Conservation (phyloP, 2,113 vertebrate species). For the Zeus faber region DNA sequence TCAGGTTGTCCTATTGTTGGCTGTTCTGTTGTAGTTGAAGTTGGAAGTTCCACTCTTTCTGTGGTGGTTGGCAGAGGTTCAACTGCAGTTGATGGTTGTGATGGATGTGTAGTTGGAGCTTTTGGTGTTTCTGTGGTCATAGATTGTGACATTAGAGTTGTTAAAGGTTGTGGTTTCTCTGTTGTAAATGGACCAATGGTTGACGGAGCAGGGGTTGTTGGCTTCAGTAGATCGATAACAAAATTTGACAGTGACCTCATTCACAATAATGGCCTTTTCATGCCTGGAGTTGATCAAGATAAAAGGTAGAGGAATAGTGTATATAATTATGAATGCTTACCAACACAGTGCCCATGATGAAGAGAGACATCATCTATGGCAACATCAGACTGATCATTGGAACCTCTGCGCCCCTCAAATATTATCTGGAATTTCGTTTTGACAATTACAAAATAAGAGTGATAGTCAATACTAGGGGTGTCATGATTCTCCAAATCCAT, state of each 20-base stretch:
- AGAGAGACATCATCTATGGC: conserved; percentile 80
- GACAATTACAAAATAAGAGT: not conserved
- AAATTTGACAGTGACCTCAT: too few species aligned
- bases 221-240: conserved; percentile 23
- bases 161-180: conserved; percentile 1
- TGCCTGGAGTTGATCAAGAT: too few species aligned
- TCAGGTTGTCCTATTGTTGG: not conserved
- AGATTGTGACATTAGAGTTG: not conserved
- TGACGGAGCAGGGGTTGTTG: conserved; percentile 14
- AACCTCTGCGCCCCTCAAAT: conserved; percentile 75
- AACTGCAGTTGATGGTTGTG: not conserved
- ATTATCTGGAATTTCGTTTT: conserved; percentile 63
- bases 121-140: not conserved
- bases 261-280: too few species aligned
- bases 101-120: not conserved
- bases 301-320: too few species aligned
- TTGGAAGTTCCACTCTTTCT: not conserved
- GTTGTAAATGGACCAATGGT: conserved; percentile 4
- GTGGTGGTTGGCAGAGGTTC: not conserved
- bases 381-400: conserved; percentile 66
- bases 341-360: conserved; percentile 61
- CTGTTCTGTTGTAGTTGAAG: not conserved
- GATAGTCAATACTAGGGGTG: too few species aligned
- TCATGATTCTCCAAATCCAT: too few species aligned
- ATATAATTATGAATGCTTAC: too few species aligned